Evolutionary conservation across 2,888 invertebrate species (phyloP), one percentile per base, ranked within the genome.

Genomic region (Tetranychus truncatus): DNA sequence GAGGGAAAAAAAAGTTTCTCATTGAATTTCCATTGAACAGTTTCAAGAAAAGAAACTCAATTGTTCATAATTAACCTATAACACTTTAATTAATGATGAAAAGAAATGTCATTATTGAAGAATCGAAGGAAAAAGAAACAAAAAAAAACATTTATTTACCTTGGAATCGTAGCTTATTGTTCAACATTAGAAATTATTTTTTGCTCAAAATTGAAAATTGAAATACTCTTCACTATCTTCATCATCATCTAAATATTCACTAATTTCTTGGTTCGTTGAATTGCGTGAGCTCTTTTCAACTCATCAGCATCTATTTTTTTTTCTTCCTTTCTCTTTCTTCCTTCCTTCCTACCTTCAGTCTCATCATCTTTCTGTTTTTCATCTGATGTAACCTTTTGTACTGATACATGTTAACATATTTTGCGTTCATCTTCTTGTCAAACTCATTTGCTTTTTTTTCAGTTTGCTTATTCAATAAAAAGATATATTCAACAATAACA

Each of bases 261-360:
- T 55, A 55, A 55, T 55, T 69, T 24, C 24, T 24, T 69, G 69
- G 69, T 69, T 24, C 55, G 55, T 55, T 55, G 55, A 55, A 55
- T 55, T 55, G 55, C 55, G 55, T 55, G 55, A 55, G 55, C 15
- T 24, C 55, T 55, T 55, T 55, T 55, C 18, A 5, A 24, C 15
- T 20, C 69, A 69, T 69, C 69, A 24, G 9, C 69, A 69, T 69
- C 72, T 69, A 15, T 18, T 44, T 72, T 34, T 72, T 34, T 72
- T 34, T 72, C 72, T 72, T n/a, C n/a, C 72, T 72, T 24, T 24
- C 72, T 45, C 8, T 4, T 44, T 72, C 75, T 24, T 74, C 45
- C 75, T 46, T 45, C 18, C 44, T 72, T 44, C 44, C 71, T 45
- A 74, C n/a, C 67, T 18, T 67, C 67, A 21, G 18, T 65, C 66